A percentile compares a stretch with the other conserved stretches of the same genome.
phyloP scores from a whole-genome alignment of 2,113 vertebrate species.

The Camarhynchus parvulus region DNA sequence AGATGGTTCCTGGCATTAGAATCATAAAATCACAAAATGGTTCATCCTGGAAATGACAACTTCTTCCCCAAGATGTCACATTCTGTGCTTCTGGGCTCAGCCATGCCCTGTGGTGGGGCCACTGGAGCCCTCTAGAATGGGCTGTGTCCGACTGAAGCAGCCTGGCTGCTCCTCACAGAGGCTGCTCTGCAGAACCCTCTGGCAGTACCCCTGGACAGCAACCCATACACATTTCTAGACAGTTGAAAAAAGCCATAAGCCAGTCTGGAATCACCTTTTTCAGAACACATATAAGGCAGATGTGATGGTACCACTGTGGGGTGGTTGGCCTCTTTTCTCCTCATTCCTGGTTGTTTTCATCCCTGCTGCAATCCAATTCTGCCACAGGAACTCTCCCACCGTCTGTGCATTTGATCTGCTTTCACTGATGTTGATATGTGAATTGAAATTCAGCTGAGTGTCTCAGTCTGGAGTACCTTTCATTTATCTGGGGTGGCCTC shows the following conservation, averaged over 20 bases:
- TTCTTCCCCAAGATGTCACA: neutral
- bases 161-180: neutral
- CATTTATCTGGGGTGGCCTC: neutral
- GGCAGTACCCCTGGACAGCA: neutral
- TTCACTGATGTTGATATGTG: neutral
- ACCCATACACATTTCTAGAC: neutral
- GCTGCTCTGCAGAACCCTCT: neutral
- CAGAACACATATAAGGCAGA: neutral
- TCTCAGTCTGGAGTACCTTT: neutral
- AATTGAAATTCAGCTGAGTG: neutral
- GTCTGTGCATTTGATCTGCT: neutral
- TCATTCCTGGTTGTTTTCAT: neutral
- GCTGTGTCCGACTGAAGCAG: fast-evolving
- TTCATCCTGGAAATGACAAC: neutral
- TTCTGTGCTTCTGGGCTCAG: neutral
- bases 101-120: neutral
- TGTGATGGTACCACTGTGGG: neutral
- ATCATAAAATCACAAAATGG: neutral
- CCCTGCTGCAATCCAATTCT: neutral
- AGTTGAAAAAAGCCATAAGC: neutral
- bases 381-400: fast-evolving
- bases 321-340: neutral
- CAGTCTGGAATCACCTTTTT: neutral
- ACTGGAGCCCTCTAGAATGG: fast-evolving
- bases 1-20: neutral